Conservation (phyloP, 2,797 vertebrate species). For the Poeciliopsis turneri region DNA sequence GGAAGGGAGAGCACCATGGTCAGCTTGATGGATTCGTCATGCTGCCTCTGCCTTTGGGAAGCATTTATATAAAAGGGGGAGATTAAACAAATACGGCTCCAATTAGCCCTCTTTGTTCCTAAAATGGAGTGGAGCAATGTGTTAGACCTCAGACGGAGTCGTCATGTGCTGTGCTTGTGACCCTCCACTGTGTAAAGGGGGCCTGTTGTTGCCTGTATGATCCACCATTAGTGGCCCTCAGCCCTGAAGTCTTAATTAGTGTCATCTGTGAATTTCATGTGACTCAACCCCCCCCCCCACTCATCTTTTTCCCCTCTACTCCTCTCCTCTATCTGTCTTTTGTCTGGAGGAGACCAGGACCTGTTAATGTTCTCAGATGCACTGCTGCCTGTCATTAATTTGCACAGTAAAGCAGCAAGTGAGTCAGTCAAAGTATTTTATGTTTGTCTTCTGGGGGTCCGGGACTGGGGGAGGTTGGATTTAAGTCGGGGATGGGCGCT, state of each 20-base stretch:
- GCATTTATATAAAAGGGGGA: constrained; percentile 33
- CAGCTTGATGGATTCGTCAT: constrained; percentile 29
- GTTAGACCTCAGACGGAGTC: constrained; percentile 37
- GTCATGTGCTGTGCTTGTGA: constrained; percentile 72
- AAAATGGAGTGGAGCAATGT: constrained; percentile 18
- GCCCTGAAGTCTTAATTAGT: constrained; percentile 71
- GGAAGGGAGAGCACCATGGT: constrained; percentile 23
- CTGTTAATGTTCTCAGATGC: constrained; percentile 51
- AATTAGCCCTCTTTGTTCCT: constrained; percentile 38
- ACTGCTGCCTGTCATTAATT: constrained; percentile 36
- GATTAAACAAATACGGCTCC: constrained; percentile 30
- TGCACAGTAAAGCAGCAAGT: constrained; percentile 26
- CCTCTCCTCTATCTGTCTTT: constrained; percentile 20
- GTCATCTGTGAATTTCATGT: constrained; percentile 66
- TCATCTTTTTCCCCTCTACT: constrained; percentile 8
- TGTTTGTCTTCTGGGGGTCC: constrained; percentile 21
- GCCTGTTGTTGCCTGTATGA: constrained; percentile 65
- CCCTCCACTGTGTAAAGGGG: constrained; percentile 66
- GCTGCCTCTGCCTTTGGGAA: constrained; percentile 36
- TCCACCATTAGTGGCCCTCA: constrained; percentile 57
- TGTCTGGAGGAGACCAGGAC: constrained; percentile 35
- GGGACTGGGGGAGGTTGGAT: constrained; percentile 42
- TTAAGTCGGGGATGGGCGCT: constrained; percentile 39
- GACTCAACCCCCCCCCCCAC: constrained; percentile 34
- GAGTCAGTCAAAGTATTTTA: constrained; percentile 39